These are phyloP conservation scores for Andrena chrysosceles DNA, from an alignment of 2,888 invertebrate species.

Conservation along the genomic window DNA sequence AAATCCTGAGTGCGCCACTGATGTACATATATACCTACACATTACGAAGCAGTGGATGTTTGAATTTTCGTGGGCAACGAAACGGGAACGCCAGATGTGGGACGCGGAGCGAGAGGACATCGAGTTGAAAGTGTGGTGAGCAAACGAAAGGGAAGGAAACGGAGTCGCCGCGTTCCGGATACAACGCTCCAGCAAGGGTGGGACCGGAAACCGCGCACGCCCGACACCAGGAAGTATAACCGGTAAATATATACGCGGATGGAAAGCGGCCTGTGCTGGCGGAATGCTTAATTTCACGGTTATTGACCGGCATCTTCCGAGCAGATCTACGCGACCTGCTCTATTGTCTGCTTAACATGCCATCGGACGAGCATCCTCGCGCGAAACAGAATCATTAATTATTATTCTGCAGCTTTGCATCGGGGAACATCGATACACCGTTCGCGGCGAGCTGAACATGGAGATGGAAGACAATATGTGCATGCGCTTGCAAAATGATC, in stretches of 20 bases:
- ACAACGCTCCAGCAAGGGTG: conserved; percentile 55
- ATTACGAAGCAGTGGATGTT: background rate
- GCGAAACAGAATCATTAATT: conserved; percentile 55
- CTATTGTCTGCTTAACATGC: conserved; percentile 61
- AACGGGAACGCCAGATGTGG: background rate
- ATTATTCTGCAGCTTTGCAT: conserved; percentile 32
- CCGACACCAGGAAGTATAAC: conserved; percentile 73
- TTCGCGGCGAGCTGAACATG: background rate
- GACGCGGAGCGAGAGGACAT: background rate
- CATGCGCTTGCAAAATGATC: too few relatives aligned
- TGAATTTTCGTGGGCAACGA: background rate
- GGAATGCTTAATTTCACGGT: conserved; percentile 73
- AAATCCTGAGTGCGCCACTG: too few relatives aligned
- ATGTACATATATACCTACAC: too few relatives aligned
- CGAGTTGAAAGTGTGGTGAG: conserved; percentile 9
- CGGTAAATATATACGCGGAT: conserved; percentile 73
- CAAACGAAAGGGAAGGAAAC: conserved; percentile 37
- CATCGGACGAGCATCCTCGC: conserved; percentile 32
- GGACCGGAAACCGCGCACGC: conserved; percentile 68
- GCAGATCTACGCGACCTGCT: conserved; percentile 63
- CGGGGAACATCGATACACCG: background rate
- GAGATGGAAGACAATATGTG: background rate
- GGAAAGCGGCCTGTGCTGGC: conserved; percentile 63
- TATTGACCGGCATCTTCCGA: conserved; percentile 65
- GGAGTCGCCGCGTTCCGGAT: conserved; percentile 55